A percentile compares a stretch with the other conserved stretches of the same genome.
phyloP scores from a whole-genome alignment of 1,140 invertebrate species.

The Rhagoletis pomonella region DNA sequence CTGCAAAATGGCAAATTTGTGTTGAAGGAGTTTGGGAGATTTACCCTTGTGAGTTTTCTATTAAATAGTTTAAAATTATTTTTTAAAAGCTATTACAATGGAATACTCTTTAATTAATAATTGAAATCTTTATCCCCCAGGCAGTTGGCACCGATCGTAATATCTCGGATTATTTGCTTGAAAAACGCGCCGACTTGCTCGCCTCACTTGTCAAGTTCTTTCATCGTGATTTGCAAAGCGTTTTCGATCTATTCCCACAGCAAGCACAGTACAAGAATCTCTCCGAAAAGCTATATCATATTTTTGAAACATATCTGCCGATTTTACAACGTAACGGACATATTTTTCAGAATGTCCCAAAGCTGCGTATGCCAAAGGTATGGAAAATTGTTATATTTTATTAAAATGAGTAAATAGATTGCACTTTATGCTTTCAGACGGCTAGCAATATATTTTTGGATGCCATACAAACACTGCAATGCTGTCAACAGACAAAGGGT shows the following conservation, averaged over 20 bases:
- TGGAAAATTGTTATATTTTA: constrained; percentile 14
- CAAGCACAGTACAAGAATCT: constrained; percentile 79
- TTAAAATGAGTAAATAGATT: background rate
- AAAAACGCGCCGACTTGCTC: constrained; percentile 83
- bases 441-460: constrained; percentile 87
- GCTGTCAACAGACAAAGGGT: constrained; percentile 83
- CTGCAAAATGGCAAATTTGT: constrained; percentile 90
- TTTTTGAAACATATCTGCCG: constrained; percentile 89
- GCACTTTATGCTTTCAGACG: constrained; percentile 76
- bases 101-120: constrained; percentile 42
- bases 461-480: constrained; percentile 86
- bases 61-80: background rate
- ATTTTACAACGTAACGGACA: constrained; percentile 85
- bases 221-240: constrained; percentile 83
- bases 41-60: constrained; percentile 79
- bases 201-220: constrained; percentile 85
- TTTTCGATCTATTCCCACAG: constrained; percentile 77
- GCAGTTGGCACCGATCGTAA: constrained; percentile 90
- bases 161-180: constrained; percentile 85
- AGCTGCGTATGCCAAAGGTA: constrained; percentile 86
- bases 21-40: constrained; percentile 85
- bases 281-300: constrained; percentile 85
- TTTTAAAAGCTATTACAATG: no score
- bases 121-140: constrained; percentile 74
- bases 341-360: constrained; percentile 85